phyloP scores from a whole-genome alignment of 2,113 vertebrate genomes.

The Cercocebus atys region DNA sequence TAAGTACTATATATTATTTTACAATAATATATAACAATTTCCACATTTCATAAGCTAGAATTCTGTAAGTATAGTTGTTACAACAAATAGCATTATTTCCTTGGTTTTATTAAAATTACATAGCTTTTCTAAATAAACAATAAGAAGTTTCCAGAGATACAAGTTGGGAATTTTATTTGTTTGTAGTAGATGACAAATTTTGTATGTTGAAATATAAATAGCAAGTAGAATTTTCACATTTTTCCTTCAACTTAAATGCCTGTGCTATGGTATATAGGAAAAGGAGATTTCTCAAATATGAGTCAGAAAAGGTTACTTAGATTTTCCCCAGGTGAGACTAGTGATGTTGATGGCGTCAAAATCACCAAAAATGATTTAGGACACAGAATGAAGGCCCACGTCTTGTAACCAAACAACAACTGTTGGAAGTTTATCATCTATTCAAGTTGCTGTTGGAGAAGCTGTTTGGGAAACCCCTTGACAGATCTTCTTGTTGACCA shows the following conservation, averaged over 20 bases:
- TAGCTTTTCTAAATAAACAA: not conserved
- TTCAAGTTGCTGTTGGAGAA: fast-evolving
- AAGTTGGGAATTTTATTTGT: not conserved
- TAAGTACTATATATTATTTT: not conserved
- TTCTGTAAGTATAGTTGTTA: not conserved
- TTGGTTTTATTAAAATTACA: not conserved
- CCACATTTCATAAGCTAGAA: not conserved
- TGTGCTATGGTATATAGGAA: not conserved
- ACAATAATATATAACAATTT: slow-evolving; percentile 18
- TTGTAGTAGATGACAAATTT: slow-evolving; percentile 23
- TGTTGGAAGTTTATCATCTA: not conserved
- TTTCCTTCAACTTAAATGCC: not conserved
- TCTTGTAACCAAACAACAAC: not conserved
- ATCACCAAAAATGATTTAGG: not conserved
- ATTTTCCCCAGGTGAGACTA: not conserved
- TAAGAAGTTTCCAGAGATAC: not conserved
- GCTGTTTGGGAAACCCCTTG: not conserved
- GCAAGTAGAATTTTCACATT: not conserved
- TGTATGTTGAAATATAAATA: slow-evolving; percentile 26
- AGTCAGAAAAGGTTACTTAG: not conserved
- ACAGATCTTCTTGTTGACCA: not conserved
- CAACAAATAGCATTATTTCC: not conserved
- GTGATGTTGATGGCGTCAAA: not conserved
- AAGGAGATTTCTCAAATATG: slow-evolving; percentile 25
- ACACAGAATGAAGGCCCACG: not conserved